Evolutionary conservation across 2,113 vertebrate species (phyloP).

Genomic region (Grus americana): DNA sequence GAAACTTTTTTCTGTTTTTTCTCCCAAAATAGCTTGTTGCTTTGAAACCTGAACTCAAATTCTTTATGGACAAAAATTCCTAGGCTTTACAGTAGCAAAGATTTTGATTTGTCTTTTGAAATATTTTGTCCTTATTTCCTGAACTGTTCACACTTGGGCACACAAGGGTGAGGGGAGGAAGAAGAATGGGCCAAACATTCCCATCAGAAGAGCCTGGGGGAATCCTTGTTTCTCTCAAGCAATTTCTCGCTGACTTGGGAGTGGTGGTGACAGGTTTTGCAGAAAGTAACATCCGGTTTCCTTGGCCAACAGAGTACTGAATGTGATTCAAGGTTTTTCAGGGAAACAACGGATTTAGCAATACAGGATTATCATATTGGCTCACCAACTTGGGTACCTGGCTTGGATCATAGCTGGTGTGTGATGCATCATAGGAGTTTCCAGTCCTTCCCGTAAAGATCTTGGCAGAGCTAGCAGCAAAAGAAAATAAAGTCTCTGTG

Average conservation of each 20-base stretch:
- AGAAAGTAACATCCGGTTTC: not conserved
- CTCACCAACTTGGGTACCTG: not conserved
- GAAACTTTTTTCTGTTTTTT: not conserved
- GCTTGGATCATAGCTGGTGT: not conserved
- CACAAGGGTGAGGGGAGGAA: not conserved
- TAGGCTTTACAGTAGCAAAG: not conserved
- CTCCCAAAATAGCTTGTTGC: not conserved
- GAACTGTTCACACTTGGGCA: not conserved
- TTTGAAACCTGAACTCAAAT: not conserved
- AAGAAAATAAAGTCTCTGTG: not conserved
- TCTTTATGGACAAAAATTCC: not conserved
- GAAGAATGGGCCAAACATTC: not conserved
- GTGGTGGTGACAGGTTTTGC: not conserved
- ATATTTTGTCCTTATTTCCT: not conserved
- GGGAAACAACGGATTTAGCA: slow-evolving; percentile 25
- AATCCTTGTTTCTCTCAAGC: not conserved
- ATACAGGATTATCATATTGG: not conserved
- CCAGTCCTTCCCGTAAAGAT: not conserved
- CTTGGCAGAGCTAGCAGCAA: not conserved
- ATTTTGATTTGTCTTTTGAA: not conserved
- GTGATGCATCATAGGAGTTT: not conserved
- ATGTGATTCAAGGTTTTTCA: not conserved
- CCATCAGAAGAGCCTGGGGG: not conserved
- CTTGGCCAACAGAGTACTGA: not conserved
- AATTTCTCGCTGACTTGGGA: not conserved